These are phyloP conservation scores for Micoletzkya japonica DNA, from an alignment of 2,888 invertebrate genomes.

Conservation along the genomic window DNA sequence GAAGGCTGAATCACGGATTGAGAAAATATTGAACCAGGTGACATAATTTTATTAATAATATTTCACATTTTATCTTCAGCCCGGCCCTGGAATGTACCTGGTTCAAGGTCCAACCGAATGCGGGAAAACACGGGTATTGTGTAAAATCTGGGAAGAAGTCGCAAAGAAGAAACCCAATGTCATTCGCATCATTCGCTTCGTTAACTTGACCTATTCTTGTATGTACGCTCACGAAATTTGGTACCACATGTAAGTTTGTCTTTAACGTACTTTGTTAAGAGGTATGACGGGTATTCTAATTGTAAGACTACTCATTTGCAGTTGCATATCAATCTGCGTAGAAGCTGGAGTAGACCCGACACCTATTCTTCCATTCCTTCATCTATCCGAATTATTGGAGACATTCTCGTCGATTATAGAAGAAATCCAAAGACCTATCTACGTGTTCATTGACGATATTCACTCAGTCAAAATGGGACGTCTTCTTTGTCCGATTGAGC, in stretches of 20 bases:
- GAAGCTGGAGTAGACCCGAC: slow-evolving; percentile 13
- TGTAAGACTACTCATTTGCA: background rate
- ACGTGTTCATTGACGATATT: slow-evolving; percentile 60
- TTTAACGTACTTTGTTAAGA: slow-evolving; percentile 4
- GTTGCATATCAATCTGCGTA: slow-evolving; percentile 17
- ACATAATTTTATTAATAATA: background rate
- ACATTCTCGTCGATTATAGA: slow-evolving; percentile 33
- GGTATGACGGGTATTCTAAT: no score
- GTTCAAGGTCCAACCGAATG: slow-evolving; percentile 43
- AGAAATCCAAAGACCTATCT: slow-evolving; percentile 42
- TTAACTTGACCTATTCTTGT: slow-evolving; percentile 49
- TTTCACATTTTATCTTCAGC: background rate
- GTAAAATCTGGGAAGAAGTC: slow-evolving; percentile 34
- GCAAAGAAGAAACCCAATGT: slow-evolving; percentile 21
- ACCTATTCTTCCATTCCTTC: slow-evolving; percentile 5
- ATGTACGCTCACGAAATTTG: slow-evolving; percentile 59
- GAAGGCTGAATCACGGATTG: slow-evolving; percentile 11
- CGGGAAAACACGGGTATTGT: slow-evolving; percentile 48
- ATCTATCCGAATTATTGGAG: background rate
- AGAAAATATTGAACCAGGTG: slow-evolving; percentile 20
- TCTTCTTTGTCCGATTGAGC: slow-evolving; percentile 38
- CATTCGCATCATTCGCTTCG: slow-evolving; percentile 42
- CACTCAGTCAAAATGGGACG: slow-evolving; percentile 55
- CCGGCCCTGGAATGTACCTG: slow-evolving; percentile 13
- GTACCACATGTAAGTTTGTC: slow-evolving; percentile 36